Conservation (phyloP, 2,888 invertebrate genomes). For the Lithodes maja region DNA sequence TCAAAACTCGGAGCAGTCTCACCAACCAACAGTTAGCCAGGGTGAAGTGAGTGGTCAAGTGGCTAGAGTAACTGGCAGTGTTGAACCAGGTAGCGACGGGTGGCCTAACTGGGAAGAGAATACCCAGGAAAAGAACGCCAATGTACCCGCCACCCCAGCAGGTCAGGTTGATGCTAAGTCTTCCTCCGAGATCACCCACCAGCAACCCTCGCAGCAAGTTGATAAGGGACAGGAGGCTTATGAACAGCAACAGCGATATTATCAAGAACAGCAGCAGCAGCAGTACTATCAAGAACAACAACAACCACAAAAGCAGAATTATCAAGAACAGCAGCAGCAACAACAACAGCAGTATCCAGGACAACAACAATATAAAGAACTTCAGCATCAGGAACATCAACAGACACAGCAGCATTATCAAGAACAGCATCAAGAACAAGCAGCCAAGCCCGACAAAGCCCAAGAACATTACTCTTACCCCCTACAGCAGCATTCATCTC, state of each 20-base stretch:
- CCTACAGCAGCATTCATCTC: too few species aligned
- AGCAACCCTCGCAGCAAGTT: background rate
- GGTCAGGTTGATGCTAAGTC: background rate
- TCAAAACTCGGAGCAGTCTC: conserved; percentile 23
- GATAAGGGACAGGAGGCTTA: background rate
- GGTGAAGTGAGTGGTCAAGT: background rate
- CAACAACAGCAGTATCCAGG: background rate
- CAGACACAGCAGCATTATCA: conserved; percentile 7
- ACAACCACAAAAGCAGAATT: background rate
- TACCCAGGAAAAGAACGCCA: background rate
- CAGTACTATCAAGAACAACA: background rate
- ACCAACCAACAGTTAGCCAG: background rate
- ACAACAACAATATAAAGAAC: conserved; percentile 8
- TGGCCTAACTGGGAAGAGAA: conserved; percentile 55
- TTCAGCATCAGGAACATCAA: conserved; percentile 18
- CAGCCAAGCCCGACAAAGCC: background rate
- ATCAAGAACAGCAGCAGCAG: background rate
- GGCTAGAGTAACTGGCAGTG: background rate
- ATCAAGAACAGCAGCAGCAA: background rate
- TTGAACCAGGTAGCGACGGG: conserved; percentile 46
- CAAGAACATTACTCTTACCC: background rate
- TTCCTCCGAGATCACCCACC: background rate
- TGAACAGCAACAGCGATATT: conserved; percentile 22
- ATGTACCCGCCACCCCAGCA: background rate
- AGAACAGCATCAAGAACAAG: conserved; percentile 1